Conservation (phyloP, 2,888 invertebrate species). For the Acleris cristana region DNA sequence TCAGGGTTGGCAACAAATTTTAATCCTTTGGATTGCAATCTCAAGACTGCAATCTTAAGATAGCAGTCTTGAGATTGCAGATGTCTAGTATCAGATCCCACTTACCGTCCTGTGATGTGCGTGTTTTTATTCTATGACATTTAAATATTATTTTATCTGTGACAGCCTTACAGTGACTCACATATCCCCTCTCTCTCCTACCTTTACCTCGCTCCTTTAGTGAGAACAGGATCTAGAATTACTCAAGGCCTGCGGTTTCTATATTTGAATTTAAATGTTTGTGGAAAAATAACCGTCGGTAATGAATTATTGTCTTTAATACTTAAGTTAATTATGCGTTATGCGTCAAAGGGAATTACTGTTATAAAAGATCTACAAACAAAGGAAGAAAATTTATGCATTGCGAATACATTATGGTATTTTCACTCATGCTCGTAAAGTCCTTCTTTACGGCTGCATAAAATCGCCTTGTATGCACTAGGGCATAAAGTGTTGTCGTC, state of each 20-base stretch:
- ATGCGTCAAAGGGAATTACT: conserved; percentile 7
- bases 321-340: not conserved
- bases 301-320: conserved; percentile 11
- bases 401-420: not conserved
- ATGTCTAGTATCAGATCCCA: too few species aligned
- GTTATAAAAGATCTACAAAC: not conserved
- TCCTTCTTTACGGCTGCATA: too few species aligned
- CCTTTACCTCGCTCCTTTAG: not conserved
- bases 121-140: too few species aligned
- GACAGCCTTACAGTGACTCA: not conserved
- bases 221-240: not conserved
- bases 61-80: too few species aligned
- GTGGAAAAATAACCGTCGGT: conserved; percentile 4
- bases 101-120: too few species aligned
- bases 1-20: too few species aligned
- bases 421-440: too few species aligned
- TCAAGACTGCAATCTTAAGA: too few species aligned
- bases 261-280: conserved; percentile 13
- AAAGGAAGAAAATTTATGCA: not conserved
- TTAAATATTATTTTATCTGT: too few species aligned
- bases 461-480: too few species aligned
- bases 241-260: conserved; percentile 13
- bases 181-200: not conserved
- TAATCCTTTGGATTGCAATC: too few species aligned
- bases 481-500: too few species aligned